Conservation (phyloP, 2,113 vertebrate genomes). For the Empidonax traillii region DNA sequence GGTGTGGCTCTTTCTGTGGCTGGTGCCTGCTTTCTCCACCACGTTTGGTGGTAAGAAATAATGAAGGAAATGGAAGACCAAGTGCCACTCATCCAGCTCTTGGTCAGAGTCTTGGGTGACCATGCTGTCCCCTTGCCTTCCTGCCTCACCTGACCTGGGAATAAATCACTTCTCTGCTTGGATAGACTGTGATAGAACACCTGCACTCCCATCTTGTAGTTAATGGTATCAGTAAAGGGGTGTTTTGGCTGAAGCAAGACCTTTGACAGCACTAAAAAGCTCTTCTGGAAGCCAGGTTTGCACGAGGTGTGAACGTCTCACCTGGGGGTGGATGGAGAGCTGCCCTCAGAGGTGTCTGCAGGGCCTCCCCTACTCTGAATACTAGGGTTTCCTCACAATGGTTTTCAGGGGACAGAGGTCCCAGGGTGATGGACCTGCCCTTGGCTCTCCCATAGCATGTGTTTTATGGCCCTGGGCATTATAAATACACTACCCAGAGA, state of each 20-base stretch:
- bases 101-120: fast-evolving
- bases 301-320: fast-evolving
- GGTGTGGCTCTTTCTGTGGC: not conserved
- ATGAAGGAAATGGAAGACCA: not conserved
- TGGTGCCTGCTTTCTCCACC: not conserved
- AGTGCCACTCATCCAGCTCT: fast-evolving
- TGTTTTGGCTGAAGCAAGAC: not conserved
- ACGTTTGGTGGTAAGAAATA: fast-evolving
- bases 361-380: not conserved
- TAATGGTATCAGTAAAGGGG: no score
- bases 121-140: not conserved
- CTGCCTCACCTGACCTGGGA: not conserved
- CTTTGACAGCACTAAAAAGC: fast-evolving
- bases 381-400: not conserved
- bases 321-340: fast-evolving
- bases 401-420: no score
- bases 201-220: no score
- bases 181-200: not conserved
- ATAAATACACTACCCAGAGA: not conserved
- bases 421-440: not conserved
- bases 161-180: not conserved
- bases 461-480: not conserved
- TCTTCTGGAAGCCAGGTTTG: not conserved
- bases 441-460: fast-evolving
- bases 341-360: not conserved